Evolutionary conservation across 2,888 invertebrate species (phyloP), one percentile per base, ranked within the genome.

Genomic region (Dasysyrphus tricinctus): DNA sequence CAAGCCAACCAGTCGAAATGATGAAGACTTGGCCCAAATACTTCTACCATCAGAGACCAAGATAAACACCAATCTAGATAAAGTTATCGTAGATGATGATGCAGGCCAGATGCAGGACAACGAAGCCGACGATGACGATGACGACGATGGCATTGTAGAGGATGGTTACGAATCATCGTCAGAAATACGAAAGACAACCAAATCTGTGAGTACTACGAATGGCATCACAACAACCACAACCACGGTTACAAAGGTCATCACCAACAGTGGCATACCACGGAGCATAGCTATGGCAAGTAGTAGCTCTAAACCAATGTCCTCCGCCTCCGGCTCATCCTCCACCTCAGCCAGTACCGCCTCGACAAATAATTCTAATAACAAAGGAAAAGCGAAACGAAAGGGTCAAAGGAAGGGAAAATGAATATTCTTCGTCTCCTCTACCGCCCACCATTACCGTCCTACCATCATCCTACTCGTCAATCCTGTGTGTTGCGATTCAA

Each of bases 191-290:
- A 70, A 57, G 11, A 86, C 78, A 32, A 91, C 90, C 24, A 91
- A 91, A 54, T 91, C 91, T 39, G 91, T 91, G 54, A 90, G 90
- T 79, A 90, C 86, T 49, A 86, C 91, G 44, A 91, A 89, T 82
- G 69, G 63, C 65, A 89, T 90, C 80, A 91, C 91, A 67, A 92
- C 92, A 80, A 92, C 92, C 56, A 92, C 91, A 69, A 90, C 91
- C 44, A 91, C 91, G 34, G 89, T 91, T 72, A 91, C 92, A 88
- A 92, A 91, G 78, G 88, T 91, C 81, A 90, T 90, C 85, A 91
- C 91, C 85, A 92, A 92, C 85, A 92, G 92, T 88, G 92, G 92
- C 80, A 92, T 92, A 88, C 92, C 92, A 74, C 80, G 90, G 67
- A 88, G 78, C 59, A 81, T 75, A 86, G 29, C 79, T 19, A 73